phyloP scores from a whole-genome alignment of 2,113 vertebrate genomes.

The Ranitomeya imitator region DNA sequence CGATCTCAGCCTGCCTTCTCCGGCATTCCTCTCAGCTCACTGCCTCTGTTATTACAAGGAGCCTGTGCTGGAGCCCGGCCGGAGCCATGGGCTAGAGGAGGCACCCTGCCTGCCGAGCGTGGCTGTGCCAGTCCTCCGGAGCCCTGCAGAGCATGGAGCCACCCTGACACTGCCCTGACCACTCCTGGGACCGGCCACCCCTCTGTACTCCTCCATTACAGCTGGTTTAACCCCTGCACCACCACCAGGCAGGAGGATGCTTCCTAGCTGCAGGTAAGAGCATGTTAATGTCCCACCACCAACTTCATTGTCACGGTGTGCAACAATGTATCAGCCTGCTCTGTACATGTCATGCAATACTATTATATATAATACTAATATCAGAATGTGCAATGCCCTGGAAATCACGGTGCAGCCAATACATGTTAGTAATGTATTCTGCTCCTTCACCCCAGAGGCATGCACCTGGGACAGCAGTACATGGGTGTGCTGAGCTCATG shows the following conservation, averaged over 20 bases:
- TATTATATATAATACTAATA: too few species aligned
- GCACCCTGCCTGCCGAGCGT: slow-evolving; percentile 14
- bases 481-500: neutral
- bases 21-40: slow-evolving; percentile 1
- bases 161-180: slow-evolving; percentile 2
- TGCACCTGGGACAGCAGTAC: slow-evolving; percentile 27
- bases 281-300: neutral
- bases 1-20: slow-evolving; percentile 15
- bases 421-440: neutral
- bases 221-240: slow-evolving; percentile 39
- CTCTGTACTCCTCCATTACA: neutral
- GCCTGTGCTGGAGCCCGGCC: neutral
- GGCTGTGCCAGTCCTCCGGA: neutral
- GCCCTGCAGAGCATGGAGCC: slow-evolving; percentile 7
- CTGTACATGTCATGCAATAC: neutral
- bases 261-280: slow-evolving; percentile 49
- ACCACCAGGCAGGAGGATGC: slow-evolving; percentile 50
- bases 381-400: neutral
- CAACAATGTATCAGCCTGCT: neutral
- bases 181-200: neutral
- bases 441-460: slow-evolving; percentile 4
- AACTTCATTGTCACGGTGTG: neutral
- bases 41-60: neutral
- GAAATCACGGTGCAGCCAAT: neutral
- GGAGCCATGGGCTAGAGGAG: slow-evolving; percentile 39